Percentiles rank a stretch among this genome's conserved stretches.
phyloP scores from a whole-genome alignment of 2,888 invertebrate species.

The Muschampia plurimacula region DNA sequence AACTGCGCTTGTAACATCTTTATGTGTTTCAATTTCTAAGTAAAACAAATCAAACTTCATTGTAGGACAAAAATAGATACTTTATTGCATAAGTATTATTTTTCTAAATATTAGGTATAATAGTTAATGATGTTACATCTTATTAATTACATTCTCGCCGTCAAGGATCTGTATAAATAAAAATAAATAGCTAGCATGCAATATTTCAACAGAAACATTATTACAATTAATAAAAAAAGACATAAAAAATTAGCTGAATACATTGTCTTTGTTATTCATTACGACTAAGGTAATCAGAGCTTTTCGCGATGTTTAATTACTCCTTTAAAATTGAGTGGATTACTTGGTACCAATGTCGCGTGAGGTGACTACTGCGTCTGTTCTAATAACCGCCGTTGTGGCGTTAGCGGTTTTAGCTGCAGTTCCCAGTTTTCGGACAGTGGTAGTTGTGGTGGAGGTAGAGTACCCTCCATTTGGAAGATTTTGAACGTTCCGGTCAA shows the following conservation, averaged over 20 bases:
- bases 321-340: constrained; percentile 39
- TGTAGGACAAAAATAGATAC: constrained; percentile 25
- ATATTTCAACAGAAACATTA: constrained; percentile 25
- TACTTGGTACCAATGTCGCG: constrained; percentile 78
- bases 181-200: constrained; percentile 36
- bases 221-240: not conserved
- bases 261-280: constrained; percentile 21
- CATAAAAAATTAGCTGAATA: constrained; percentile 16
- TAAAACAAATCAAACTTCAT: not conserved
- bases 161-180: constrained; percentile 22
- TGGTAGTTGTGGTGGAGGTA: constrained; percentile 77
- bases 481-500: constrained; percentile 72
- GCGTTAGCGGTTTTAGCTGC: constrained; percentile 72
- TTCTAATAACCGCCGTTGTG: constrained; percentile 66
- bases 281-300: not conserved
- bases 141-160: constrained; percentile 8
- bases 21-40: not conserved
- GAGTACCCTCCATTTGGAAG: constrained; percentile 72
- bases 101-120: constrained; percentile 13
- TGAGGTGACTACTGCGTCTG: constrained; percentile 72
- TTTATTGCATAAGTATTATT: constrained; percentile 25
- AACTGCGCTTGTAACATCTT: not conserved
- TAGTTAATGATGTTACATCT: constrained; percentile 27
- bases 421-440: constrained; percentile 71
- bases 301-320: not conserved